These are phyloP conservation scores for Pseudorectes ferrugineus DNA, from an alignment of 2,113 vertebrate species.

Conservation along the genomic window DNA sequence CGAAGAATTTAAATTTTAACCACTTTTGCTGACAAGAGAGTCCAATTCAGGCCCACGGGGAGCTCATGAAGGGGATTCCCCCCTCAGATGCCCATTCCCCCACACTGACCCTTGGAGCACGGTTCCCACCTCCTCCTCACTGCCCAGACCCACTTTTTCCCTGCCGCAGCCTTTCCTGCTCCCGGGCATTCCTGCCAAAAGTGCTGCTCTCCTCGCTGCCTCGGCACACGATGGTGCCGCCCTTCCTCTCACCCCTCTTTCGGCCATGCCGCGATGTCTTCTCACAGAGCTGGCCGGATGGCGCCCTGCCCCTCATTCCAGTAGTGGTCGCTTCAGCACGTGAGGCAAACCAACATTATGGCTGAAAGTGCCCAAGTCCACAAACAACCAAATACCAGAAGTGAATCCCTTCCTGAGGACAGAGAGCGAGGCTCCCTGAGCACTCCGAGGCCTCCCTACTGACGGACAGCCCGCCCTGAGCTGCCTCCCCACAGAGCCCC, in stretches of 20 bases:
- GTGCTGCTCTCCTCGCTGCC: fast-evolving
- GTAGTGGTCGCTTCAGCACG: fast-evolving
- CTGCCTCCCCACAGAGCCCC: fast-evolving
- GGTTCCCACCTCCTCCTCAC: not conserved
- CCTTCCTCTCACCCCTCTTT: fast-evolving
- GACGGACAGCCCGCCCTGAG: fast-evolving
- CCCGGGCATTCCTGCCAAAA: fast-evolving
- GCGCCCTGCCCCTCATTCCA: fast-evolving
- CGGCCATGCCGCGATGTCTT: fast-evolving
- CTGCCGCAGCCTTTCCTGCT: fast-evolving
- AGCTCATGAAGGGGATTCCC: not conserved
- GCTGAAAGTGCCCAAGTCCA: not conserved
- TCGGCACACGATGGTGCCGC: fast-evolving
- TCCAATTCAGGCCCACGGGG: fast-evolving
- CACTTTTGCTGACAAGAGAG: not conserved
- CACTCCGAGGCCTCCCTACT: fast-evolving
- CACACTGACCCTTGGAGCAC: fast-evolving
- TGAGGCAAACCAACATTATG: fast-evolving
- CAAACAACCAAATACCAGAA: not conserved
- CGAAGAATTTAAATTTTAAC: not conserved
- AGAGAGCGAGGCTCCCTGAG: fast-evolving
- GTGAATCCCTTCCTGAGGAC: not conserved
- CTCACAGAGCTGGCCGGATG: fast-evolving
- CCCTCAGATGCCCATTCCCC: not conserved
- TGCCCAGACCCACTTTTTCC: not conserved